Evolutionary conservation across 1,140 invertebrate genomes (phyloP).

Genomic region (Drosophila busckii): DNA sequence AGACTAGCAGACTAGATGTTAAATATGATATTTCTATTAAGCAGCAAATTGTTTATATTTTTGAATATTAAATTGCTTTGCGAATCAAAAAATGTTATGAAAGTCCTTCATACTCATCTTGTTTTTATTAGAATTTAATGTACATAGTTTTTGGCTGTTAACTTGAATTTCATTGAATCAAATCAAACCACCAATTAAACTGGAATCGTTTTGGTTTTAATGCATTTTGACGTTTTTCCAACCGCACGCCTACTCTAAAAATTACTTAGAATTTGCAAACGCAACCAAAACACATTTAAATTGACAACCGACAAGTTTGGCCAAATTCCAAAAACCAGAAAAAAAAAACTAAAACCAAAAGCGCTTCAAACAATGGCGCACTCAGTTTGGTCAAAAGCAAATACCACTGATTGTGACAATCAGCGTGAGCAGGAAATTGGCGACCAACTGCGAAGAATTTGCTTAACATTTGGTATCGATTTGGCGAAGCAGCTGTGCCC

Average conservation of each 20-base stretch:
- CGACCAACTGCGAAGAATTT: slow-evolving; percentile 28
- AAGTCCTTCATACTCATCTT: too few species aligned
- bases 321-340: slow-evolving; percentile 7
- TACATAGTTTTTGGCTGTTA: too few species aligned
- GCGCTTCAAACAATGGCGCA: slow-evolving; percentile 54
- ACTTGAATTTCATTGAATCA: too few species aligned
- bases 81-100: too few species aligned
- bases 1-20: too few species aligned
- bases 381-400: slow-evolving; percentile 65
- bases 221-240: slow-evolving; percentile 10
- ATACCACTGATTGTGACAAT: slow-evolving; percentile 75
- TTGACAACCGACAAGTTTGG: slow-evolving; percentile 47
- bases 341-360: slow-evolving; percentile 3
- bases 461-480: slow-evolving; percentile 5
- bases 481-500: background rate
- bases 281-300: slow-evolving; percentile 40
- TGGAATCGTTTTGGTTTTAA: slow-evolving; percentile 33
- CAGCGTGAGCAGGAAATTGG: slow-evolving; percentile 70
- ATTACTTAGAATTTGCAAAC: slow-evolving; percentile 59
- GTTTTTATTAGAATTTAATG: too few species aligned
- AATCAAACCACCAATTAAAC: slow-evolving; percentile 50
- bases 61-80: too few species aligned
- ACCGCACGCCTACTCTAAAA: slow-evolving; percentile 48
- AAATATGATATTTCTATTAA: too few species aligned
- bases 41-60: too few species aligned